Evolutionary conservation across 1,140 invertebrate genomes (phyloP), one percentile per base, ranked within the genome.

Genomic region (Neotoxoptera formosana): DNA sequence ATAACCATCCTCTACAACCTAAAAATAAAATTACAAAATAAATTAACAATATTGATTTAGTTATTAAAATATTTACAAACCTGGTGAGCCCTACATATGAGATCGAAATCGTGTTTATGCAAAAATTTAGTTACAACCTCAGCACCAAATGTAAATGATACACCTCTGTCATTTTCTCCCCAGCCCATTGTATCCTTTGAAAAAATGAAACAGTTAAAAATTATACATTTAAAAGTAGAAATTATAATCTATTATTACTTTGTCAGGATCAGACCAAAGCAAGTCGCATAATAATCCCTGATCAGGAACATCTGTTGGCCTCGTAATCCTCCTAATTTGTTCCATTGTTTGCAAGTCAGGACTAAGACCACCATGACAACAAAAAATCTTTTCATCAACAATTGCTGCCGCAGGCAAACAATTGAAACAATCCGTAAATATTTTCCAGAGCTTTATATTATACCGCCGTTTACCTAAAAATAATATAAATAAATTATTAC

Each of bases 381-480:
- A 97, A 94, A 97, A 96, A 88, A 97, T 97, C 94, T 96, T 96
- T 94, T 97, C 96, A 94, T 96, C 96, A 92, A 97, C 94, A 48
- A 95, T 94, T 51, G 94, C 94, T 41, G 94, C 98, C 94, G 99
- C 98, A 1, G 99, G 99, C 95, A 99, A 96, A 96, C 99, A 99
- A 96, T 99, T 99, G 95, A 99, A 99, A 95, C 98, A 99, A 95
- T 99, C 99, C 94, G 99, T 99, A 95, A 99, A 99, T 45, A 98
- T 99, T 96, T 99, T 99, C 99, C 99, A 99, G 94, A 99, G 95
- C 95, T 99, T 99, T 94, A 99, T 99, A 96, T 99, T 99, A 95
- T 98, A 99, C 95, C 99, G 97, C 95, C 98, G 96, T 96, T 98
- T 98, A 94, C 95, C 95, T 95, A 81, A 97, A 94, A 90, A 89